Evolutionary conservation across 2,888 invertebrate species (phyloP).

Genomic region (Tinea semifulvella): DNA sequence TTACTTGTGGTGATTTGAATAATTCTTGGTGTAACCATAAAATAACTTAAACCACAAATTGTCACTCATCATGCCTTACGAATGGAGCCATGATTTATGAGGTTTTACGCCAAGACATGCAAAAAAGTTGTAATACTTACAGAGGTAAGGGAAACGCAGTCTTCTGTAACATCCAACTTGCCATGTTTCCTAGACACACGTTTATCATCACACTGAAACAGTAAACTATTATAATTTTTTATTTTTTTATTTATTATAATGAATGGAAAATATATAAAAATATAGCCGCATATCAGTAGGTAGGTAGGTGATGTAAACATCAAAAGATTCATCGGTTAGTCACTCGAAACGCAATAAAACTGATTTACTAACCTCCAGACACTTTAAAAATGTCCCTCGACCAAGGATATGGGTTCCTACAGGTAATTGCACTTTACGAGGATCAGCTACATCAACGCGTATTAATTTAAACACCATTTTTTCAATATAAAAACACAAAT

Average conservation of each 20-base stretch:
- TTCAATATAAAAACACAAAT: too few relatives aligned
- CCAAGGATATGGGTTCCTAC: conserved; percentile 30
- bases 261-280: too few relatives aligned
- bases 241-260: neutral
- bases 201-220: conserved; percentile 55
- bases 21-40: too few relatives aligned
- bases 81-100: too few relatives aligned
- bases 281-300: too few relatives aligned
- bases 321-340: neutral
- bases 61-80: too few relatives aligned
- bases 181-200: conserved; percentile 64
- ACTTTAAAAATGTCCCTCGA: neutral
- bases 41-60: too few relatives aligned
- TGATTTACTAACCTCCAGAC: neutral
- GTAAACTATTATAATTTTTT: conserved; percentile 11
- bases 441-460: conserved; percentile 33
- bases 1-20: too few relatives aligned
- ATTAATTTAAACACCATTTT: conserved; percentile 43
- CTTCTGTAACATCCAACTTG: conserved; percentile 39
- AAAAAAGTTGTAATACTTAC: too few relatives aligned
- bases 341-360: neutral
- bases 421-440: conserved; percentile 34
- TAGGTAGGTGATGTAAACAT: neutral
- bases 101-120: too few relatives aligned
- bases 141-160: conserved; percentile 45